These are phyloP conservation scores for Drosophila planitibia DNA, from an alignment of 2,888 invertebrate species.

Conservation along the genomic window DNA sequence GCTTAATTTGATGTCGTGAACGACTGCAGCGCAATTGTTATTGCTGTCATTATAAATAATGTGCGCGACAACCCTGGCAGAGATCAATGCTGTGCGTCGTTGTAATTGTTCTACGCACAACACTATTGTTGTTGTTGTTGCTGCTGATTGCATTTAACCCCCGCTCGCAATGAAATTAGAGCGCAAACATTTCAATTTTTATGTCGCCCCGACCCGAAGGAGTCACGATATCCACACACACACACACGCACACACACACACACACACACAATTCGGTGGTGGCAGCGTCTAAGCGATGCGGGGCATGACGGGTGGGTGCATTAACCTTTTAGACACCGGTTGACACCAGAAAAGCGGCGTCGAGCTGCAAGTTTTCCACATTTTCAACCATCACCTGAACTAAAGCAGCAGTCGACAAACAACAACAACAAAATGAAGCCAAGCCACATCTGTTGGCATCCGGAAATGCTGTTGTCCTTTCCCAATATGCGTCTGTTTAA, in stretches of 20 bases:
- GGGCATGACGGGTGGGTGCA: conserved; percentile 44
- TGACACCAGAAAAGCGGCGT: conserved; percentile 33
- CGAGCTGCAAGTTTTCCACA: conserved; percentile 24
- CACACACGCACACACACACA: background rate
- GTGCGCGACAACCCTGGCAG: conserved; percentile 29
- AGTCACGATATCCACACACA: conserved; percentile 35
- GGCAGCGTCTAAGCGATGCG: conserved; percentile 9
- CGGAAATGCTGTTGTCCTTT: conserved; percentile 19
- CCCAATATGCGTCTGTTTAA: conserved; percentile 22
- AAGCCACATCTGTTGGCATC: conserved; percentile 54
- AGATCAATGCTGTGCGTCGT: conserved; percentile 22
- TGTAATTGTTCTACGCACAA: conserved; percentile 70
- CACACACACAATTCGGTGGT: conserved; percentile 25
- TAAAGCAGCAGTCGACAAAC: background rate
- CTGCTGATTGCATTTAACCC: conserved; percentile 59
- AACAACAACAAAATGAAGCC: conserved; percentile 4
- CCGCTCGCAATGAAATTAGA: conserved; percentile 54
- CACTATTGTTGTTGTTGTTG: conserved; percentile 28
- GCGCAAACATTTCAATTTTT: conserved; percentile 65
- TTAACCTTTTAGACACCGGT: conserved; percentile 55
- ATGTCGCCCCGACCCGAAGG: conserved; percentile 24
- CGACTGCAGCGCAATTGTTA: conserved; percentile 70
- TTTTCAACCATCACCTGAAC: conserved; percentile 48
- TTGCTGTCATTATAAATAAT: conserved; percentile 74
- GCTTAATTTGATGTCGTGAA: conserved; percentile 70